Evolutionary conservation across 1,140 invertebrate species (phyloP), one percentile per base, ranked within the genome.

Genomic region (Polypedilum vanderplanki): DNA sequence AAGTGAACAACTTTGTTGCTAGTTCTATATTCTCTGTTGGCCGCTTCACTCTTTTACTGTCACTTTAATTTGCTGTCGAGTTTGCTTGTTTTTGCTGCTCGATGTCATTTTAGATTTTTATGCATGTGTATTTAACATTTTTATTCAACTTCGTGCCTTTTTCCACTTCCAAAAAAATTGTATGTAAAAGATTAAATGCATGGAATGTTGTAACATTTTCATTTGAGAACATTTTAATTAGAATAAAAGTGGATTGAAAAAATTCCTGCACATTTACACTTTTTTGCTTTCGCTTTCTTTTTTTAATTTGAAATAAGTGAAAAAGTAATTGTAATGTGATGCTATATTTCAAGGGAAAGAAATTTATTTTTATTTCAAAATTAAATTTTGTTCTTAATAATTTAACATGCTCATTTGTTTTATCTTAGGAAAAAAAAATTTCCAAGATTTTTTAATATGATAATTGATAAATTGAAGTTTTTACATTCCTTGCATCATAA

Each of bases 191-290:
- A 33, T n/a, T n/a, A n/a, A 5, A 1, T 33, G 24, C 24, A 33
- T 33, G 24, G 24, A 33, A 33, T 57, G 7, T n/a, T n/a, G 46
- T 15, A 57, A 4, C 46, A 12, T n/a, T 12, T 12, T 57, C 46
- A n/a, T 57, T 57, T 57, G 12, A 57, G 12, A 57, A 57, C 46
- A 57, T 57, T 57, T 57, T 57, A 57, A 57, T 57, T 57, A 57
- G 46, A 57, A 57, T 12, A 57, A 57, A 57, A 46, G 24, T 33
- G 24, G 41, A 57, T n/a, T 12, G 10, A 57, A 57, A 57, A 57
- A 57, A 57, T 15, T 57, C 46, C 10, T 57, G 8, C n/a, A n/a
- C n/a, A 57, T 57, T 57, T 57, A 12, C 12, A 57, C n/a, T 57
- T 57, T 33, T 33, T 5, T 33, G 24, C 24, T 33, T 5, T n/a